A percentile compares a stretch with the other conserved stretches of the same genome.
Evolutionary conservation across 2,888 invertebrate genomes (phyloP).

Genomic region (Polyommatus iphigenia): DNA sequence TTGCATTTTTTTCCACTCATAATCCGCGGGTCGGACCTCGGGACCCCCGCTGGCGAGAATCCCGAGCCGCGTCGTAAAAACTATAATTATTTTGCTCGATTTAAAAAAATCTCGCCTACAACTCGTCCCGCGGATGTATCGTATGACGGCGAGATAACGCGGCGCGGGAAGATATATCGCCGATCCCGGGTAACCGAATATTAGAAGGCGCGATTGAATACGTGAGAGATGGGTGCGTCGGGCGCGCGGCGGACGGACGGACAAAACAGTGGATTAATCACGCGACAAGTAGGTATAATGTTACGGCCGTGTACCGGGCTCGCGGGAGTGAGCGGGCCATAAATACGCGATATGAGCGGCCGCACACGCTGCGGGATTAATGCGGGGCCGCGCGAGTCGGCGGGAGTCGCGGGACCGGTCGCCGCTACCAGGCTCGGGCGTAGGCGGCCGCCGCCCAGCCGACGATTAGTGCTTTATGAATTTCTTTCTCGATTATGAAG

Average conservation of each 20-base stretch:
- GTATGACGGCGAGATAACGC: slow-evolving; percentile 10
- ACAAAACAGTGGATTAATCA: slow-evolving; percentile 61
- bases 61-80: slow-evolving; percentile 34
- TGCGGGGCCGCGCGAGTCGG: slow-evolving; percentile 57
- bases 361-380: slow-evolving; percentile 74
- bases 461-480: slow-evolving; percentile 39
- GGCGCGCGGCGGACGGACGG: slow-evolving; percentile 46
- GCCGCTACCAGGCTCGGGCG: slow-evolving; percentile 51
- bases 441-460: slow-evolving; percentile 55
- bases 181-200: slow-evolving; percentile 36
- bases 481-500: slow-evolving; percentile 33
- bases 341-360: slow-evolving; percentile 71
- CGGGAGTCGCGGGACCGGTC: slow-evolving; percentile 57
- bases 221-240: slow-evolving; percentile 45
- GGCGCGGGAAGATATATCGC: slow-evolving; percentile 27
- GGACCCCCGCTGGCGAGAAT: slow-evolving; percentile 39
- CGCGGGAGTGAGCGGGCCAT: slow-evolving; percentile 64
- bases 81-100: slow-evolving; percentile 29
- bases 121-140: background rate
- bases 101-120: slow-evolving; percentile 6
- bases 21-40: slow-evolving; percentile 33
- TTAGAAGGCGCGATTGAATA: slow-evolving; percentile 35
- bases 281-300: slow-evolving; percentile 60
- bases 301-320: slow-evolving; percentile 62
- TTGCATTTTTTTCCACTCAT: slow-evolving; percentile 39